Evolutionary conservation across 2,888 invertebrate species (phyloP).

Genomic region (Drosophila subsilvestris): DNA sequence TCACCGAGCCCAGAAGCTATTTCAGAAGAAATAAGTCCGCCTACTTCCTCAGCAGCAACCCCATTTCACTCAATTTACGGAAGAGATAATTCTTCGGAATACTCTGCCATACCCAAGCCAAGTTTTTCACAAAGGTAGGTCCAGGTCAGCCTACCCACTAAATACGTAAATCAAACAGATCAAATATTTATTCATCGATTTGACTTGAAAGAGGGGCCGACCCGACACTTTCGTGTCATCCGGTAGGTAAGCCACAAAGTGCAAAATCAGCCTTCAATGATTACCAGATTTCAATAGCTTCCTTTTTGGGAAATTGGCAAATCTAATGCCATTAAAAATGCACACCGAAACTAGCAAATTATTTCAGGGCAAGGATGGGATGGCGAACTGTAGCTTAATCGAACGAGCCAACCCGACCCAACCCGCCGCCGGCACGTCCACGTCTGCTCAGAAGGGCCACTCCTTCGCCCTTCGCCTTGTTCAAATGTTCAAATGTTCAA

Average conservation of each 20-base stretch:
- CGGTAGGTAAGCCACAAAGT: background rate
- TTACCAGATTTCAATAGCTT: conserved; percentile 35
- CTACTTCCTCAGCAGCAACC: conserved; percentile 1
- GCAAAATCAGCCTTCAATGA: conserved; percentile 8
- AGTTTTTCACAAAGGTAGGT: conserved; percentile 13
- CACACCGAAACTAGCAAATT: conserved; percentile 47
- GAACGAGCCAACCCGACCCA: background rate
- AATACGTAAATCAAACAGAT: background rate
- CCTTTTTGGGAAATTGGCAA: conserved; percentile 46
- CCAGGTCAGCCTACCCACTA: background rate
- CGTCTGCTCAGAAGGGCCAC: conserved; percentile 1
- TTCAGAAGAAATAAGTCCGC: background rate
- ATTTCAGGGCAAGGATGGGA: conserved; percentile 14
- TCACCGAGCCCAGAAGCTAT: conserved; percentile 1
- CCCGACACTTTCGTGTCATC: background rate
- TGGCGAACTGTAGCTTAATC: background rate
- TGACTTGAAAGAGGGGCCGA: background rate
- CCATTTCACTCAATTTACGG: conserved; percentile 4
- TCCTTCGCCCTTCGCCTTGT: conserved; percentile 6
- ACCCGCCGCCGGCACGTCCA: conserved; percentile 5
- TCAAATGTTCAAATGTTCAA: no score
- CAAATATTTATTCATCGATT: background rate
- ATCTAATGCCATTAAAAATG: conserved; percentile 49
- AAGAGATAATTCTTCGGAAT: background rate
- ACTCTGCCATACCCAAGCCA: conserved; percentile 9